Base-by-base conservation (phyloP, 2,797 vertebrate species). In the Typhlichthys subterraneus region DNA sequence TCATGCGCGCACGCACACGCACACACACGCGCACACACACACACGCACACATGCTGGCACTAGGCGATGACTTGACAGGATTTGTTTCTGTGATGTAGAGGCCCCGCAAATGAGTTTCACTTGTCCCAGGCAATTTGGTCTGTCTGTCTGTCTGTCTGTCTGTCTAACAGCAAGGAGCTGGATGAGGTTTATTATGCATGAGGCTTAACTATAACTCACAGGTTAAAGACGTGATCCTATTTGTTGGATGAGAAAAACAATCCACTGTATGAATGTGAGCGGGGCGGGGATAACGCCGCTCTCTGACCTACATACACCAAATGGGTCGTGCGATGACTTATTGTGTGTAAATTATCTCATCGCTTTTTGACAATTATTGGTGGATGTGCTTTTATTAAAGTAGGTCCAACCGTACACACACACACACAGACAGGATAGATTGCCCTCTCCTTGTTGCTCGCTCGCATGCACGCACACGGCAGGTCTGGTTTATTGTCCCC, bases 401-500 rank as follows among this genome's bases (percentile, higher is more conserved):
- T 11, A n/a, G 15, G 31, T 29, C 13, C 23, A 53, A 12, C 9
- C 53, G 13, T 6, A 61, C 12, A 52, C 53, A 46, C 7, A 46
- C 7, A 5, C 8, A 38, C 5, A 6, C 6, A 38, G 33, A 6
- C 33, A 9, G 33, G 33, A 38, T 38, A 38, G 15, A 17, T 51
- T 17, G 11, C 5, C 47, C 66, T 63, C 57, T 57, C 50, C 67
- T 45, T 72, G 19, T 57, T 59, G 53, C 38, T 12, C 58, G 2
- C 14, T 31, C 23, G 33, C 33, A 57, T 23, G 23, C 52, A 55
- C 4, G 3, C 19, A 46, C 90, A 77, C 81, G 86, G 84, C 65
- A 65, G 17, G 56, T 91, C 86, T 83, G 80, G 67, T 75, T 72
- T 70, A 80, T 82, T 82, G 70, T 81, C 48, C 59, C 59, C 48